These are phyloP conservation scores for Oreotragus oreotragus DNA, from an alignment of 2,113 vertebrate species.

Conservation along the genomic window DNA sequence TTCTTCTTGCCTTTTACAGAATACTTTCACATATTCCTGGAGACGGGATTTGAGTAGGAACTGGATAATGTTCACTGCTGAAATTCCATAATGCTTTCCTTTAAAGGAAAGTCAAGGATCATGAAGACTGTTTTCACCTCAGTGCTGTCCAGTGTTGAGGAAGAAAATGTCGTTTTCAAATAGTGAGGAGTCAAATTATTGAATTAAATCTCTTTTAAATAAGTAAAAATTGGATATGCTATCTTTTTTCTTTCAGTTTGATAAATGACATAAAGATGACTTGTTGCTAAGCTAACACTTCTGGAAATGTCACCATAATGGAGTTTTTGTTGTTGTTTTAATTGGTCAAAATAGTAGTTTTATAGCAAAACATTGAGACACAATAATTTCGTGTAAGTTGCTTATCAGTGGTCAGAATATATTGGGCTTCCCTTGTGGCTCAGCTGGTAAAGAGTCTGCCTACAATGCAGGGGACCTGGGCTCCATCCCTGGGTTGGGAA, in stretches of 20 bases:
- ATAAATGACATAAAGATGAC: slow-evolving; percentile 11
- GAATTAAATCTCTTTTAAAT: slow-evolving; percentile 46
- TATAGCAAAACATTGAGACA: neutral
- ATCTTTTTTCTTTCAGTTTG: slow-evolving; percentile 28
- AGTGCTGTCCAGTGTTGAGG: neutral
- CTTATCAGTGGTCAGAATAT: slow-evolving; percentile 18
- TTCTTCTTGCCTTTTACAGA: slow-evolving; percentile 27
- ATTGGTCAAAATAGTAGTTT: slow-evolving; percentile 24
- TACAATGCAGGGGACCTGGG: neutral
- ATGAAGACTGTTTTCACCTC: neutral
- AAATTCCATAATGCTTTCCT: neutral
- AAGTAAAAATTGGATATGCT: slow-evolving; percentile 20
- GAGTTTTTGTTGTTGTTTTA: neutral
- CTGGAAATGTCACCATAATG: slow-evolving; percentile 14
- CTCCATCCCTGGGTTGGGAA: neutral
- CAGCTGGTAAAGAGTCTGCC: neutral
- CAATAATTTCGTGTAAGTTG: neutral
- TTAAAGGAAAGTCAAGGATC: neutral
- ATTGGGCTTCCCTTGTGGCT: neutral
- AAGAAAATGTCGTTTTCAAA: slow-evolving; percentile 10
- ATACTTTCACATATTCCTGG: neutral
- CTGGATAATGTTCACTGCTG: neutral
- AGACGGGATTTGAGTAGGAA: neutral
- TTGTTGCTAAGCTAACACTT: slow-evolving; percentile 36
- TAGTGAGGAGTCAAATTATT: slow-evolving; percentile 5